Evolutionary conservation across 2,113 vertebrate species (phyloP).

Genomic region (Diphyllodes magnificus): DNA sequence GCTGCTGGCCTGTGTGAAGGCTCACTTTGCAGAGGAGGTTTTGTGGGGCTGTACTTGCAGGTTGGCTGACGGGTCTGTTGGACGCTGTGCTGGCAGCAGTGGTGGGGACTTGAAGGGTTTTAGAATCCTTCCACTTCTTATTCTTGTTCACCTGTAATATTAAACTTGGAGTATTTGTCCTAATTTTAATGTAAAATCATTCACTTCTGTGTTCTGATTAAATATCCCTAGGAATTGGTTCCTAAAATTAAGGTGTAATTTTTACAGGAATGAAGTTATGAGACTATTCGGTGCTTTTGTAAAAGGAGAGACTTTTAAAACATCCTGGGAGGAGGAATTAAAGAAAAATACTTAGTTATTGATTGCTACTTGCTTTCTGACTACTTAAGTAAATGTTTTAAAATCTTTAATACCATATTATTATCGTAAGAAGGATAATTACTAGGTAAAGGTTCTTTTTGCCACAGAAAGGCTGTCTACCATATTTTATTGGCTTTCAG

Average conservation of each 20-base stretch:
- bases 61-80: fast-evolving
- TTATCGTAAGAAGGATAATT: neutral
- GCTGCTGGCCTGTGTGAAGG: neutral
- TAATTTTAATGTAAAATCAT: neutral
- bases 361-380: neutral
- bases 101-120: neutral
- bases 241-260: neutral
- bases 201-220: neutral
- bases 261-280: neutral
- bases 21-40: neutral
- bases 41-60: neutral
- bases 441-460: neutral
- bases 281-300: neutral
- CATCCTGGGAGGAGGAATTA: neutral
- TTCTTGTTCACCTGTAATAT: neutral
- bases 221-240: neutral
- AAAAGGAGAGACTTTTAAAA: neutral
- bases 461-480: neutral
- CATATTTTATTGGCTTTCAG: neutral
- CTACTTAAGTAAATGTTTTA: neutral
- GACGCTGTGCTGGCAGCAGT: neutral
- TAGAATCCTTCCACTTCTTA: neutral
- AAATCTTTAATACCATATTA: neutral
- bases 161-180: neutral
- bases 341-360: neutral